These are phyloP conservation scores for fruit fly (Drosophila melanogaster) DNA, from an alignment of 1,140 invertebrate genomes.

Conservation along the genomic window Release_6_plus_ISO1_MT NT_033777.3:18312501-18313000, in stretches of 20 bases:
- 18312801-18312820: constrained; percentile 30
- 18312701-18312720: constrained; percentile 37
- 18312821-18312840: constrained; percentile 5
- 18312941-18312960: constrained; percentile 69
- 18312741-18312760: constrained; percentile 70
- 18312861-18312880: constrained; percentile 76
- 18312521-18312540: background rate
- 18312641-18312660: constrained; percentile 23
- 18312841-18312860: constrained; percentile 58
- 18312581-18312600: constrained; percentile 19
- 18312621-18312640: constrained; percentile 10
- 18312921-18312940: constrained; percentile 35
- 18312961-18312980: constrained; percentile 62
- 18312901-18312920: constrained; percentile 48
- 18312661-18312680: constrained; percentile 45
- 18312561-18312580: constrained; percentile 19
- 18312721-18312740: constrained; percentile 36
- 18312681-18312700: constrained; percentile 61
- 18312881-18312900: constrained; percentile 74
- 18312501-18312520: background rate
- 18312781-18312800: constrained; percentile 49
- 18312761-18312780: constrained; percentile 47
- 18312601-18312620: constrained; percentile 9
- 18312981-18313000: background rate
- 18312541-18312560: constrained; percentile 3